Percentiles rank a stretch among this genome's conserved stretches.
Evolutionary conservation across 2,888 invertebrate species (phyloP).

Genomic region (Adelphocoris suturalis): DNA sequence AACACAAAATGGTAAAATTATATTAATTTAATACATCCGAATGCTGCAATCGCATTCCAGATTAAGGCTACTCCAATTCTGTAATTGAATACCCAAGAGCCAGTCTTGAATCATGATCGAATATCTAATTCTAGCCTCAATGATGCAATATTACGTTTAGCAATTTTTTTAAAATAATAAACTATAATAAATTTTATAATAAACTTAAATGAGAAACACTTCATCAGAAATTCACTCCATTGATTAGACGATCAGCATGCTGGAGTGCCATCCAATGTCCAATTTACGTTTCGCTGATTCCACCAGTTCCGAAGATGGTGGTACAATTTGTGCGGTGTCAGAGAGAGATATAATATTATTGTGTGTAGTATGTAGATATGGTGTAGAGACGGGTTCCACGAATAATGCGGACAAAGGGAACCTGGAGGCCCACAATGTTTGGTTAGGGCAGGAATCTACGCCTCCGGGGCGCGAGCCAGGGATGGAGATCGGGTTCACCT

Average conservation of each 20-base stretch:
- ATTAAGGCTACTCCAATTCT: too few relatives aligned
- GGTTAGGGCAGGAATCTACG: neutral
- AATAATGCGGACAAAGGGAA: slow-evolving; percentile 10
- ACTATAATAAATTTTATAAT: too few relatives aligned
- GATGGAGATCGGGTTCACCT: slow-evolving; percentile 2
- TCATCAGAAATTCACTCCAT: too few relatives aligned
- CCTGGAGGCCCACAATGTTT: neutral
- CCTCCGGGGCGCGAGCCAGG: neutral
- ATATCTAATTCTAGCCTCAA: too few relatives aligned
- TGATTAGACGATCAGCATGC: neutral
- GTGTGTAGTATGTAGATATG: neutral
- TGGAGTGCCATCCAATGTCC: neutral
- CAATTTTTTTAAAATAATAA: too few relatives aligned
- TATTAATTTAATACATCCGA: too few relatives aligned
- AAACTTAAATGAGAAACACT: too few relatives aligned
- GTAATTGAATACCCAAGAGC: too few relatives aligned
- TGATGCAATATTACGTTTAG: too few relatives aligned
- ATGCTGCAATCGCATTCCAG: too few relatives aligned
- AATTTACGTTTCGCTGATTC: neutral
- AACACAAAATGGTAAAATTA: too few relatives aligned
- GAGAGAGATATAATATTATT: neutral
- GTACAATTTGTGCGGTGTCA: neutral
- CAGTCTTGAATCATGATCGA: too few relatives aligned
- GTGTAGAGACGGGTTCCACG: neutral
- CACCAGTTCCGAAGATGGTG: neutral